These are phyloP conservation scores for Hoplodrina ambigua DNA, from an alignment of 2,888 invertebrate genomes.

Conservation along the genomic window DNA sequence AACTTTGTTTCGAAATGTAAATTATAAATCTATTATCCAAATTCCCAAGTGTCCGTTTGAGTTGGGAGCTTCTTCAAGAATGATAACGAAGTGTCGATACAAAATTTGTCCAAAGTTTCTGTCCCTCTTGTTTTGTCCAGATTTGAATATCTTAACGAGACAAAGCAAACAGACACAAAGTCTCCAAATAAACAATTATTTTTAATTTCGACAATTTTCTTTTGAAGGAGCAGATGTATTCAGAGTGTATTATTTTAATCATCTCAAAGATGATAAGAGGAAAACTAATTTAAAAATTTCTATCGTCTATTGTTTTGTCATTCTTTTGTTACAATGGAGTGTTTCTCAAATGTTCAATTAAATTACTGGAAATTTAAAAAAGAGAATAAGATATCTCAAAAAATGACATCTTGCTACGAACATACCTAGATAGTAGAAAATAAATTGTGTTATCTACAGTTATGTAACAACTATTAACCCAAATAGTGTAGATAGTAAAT, in stretches of 20 bases:
- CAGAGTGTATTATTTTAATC: constrained; percentile 45
- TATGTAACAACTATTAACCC: constrained; percentile 1
- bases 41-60: constrained; percentile 64
- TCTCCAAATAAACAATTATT: constrained; percentile 55
- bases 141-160: constrained; percentile 64
- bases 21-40: constrained; percentile 64
- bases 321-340: neutral
- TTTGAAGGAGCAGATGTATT: constrained; percentile 34
- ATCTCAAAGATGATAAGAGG: constrained; percentile 6
- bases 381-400: too few relatives aligned
- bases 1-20: constrained; percentile 60
- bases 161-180: constrained; percentile 51
- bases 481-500: constrained; percentile 28
- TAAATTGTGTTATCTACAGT: neutral
- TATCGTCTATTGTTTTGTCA: constrained; percentile 3
- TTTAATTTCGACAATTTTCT: constrained; percentile 53
- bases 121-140: constrained; percentile 56
- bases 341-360: neutral
- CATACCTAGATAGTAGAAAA: neutral
- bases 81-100: constrained; percentile 66
- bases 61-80: constrained; percentile 54
- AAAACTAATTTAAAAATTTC: constrained; percentile 22
- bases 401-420: neutral
- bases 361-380: neutral
- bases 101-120: constrained; percentile 59